Evolutionary conservation across 35 echinoderm and acorn worm species (phyloP), one percentile per base, ranked within the genome.

Genomic region (Heliocidaris erythrogramma): DNA sequence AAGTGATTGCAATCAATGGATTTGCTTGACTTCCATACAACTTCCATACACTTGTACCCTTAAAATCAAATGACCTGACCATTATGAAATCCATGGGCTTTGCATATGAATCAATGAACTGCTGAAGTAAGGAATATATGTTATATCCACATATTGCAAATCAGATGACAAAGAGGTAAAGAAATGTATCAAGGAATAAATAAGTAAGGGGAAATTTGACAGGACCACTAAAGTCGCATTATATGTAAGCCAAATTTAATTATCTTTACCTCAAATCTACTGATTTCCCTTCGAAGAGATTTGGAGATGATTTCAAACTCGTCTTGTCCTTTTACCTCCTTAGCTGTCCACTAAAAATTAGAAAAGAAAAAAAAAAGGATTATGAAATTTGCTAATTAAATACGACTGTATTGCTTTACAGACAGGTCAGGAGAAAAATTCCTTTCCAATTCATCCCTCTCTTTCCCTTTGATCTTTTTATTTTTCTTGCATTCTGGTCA

Each of bases 301-400:
- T 99, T 99, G 85, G 98, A 99, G 94, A 99, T 97, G 12, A 88
- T 90, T 96, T 97, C 98, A 96, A 99, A 99, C 18, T 99, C 98
- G 92, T 96, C 95, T 94, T 99, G 98, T 42, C 98, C 98, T 87
- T 97, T 99, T 48, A 95, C 96, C 16, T 97, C 98, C 91, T 96
- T 96, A 31, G 88, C 95, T 92, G 96, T 95, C 96, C 96, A 99
- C 98, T 99, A 92, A 86, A 94, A 95, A 49, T 13, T 13, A 21
- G 90, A 18, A 30, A 92, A 92, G 50, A 92, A 7, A 42, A 92
- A 14, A 92, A 48, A 24, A 0, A 86, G 11, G 31, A 84, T 24
- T 86, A 30, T 17, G 18, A 17, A 86, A 27, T 17, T 32, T 86
- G 31, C 21, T 86, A 86, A 86, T 56, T 56, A 56, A 56, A 56